These are phyloP conservation scores for Catalaphyllia jardinei DNA, from an alignment of 64 coral and sea anemone genomes.

Conservation along the genomic window DNA sequence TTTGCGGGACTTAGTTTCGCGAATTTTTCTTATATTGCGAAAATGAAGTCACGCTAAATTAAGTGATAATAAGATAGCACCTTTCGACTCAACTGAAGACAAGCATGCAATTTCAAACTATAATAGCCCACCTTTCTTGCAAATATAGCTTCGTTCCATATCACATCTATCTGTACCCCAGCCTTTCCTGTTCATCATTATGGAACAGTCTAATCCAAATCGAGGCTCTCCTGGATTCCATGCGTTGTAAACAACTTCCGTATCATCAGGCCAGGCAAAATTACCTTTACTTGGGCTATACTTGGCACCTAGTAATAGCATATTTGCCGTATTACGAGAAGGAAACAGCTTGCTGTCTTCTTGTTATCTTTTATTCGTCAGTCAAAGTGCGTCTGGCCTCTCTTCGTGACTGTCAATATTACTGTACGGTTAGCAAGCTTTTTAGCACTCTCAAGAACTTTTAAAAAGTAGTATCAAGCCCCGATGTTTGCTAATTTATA, in stretches of 20 bases:
- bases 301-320: conserved; percentile 58
- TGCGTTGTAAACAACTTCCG: conserved; percentile 49
- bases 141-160: conserved; percentile 70
- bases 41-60: too few relatives aligned
- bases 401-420: too few relatives aligned
- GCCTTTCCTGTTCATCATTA: conserved; percentile 59
- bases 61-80: background rate
- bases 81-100: background rate
- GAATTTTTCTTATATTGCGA: too few relatives aligned
- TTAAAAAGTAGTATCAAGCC: too few relatives aligned
- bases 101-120: background rate
- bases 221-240: conserved; percentile 87
- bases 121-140: conserved; percentile 68
- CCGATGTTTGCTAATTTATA: too few relatives aligned
- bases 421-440: too few relatives aligned
- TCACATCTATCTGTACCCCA: conserved; percentile 92
- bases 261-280: conserved; percentile 83
- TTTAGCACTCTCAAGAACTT: too few relatives aligned
- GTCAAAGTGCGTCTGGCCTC: too few relatives aligned
- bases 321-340: background rate
- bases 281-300: conserved; percentile 59
- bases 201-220: conserved; percentile 77
- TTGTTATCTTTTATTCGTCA: background rate
- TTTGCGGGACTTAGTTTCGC: too few relatives aligned
- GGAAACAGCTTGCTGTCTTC: background rate